Conservation (phyloP, 2,888 invertebrate genomes). For the Lasioglossum oenotherae region DNA sequence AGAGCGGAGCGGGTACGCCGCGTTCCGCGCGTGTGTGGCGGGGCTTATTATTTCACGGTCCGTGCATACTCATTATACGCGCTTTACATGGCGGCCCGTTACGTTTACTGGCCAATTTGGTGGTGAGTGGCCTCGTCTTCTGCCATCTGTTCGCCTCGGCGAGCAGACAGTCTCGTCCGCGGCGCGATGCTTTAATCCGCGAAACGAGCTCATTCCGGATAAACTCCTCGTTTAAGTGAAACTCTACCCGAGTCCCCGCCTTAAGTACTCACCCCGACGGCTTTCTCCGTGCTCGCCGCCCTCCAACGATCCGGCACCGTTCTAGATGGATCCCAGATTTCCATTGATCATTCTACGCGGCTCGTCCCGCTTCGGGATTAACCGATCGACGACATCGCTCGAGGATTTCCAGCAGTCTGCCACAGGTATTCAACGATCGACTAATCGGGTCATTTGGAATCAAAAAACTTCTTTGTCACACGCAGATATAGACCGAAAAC, state of each 20-base stretch:
- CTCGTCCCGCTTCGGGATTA: neutral
- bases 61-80: conserved; percentile 67
- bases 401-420: neutral
- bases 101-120: conserved; percentile 71
- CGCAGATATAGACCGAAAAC: neutral
- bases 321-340: conserved; percentile 30
- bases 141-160: conserved; percentile 59
- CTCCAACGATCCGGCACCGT: neutral
- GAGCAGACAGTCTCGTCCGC: conserved; percentile 61
- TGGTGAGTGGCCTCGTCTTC: conserved; percentile 55
- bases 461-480: neutral
- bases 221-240: conserved; percentile 75
- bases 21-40: conserved; percentile 34
- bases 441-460: neutral
- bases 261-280: conserved; percentile 48
- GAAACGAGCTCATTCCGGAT: conserved; percentile 72
- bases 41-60: conserved; percentile 70
- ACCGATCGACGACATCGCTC: neutral
- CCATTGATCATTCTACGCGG: conserved; percentile 12
- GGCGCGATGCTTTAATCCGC: conserved; percentile 70
- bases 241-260: conserved; percentile 59
- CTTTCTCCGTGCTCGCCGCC: conserved; percentile 21
- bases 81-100: conserved; percentile 64
- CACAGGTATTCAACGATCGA: neutral
- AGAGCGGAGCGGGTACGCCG: neutral